Evolutionary conservation across 1,140 invertebrate genomes (phyloP).

Genomic region (Leptestheria dahalacensis): DNA sequence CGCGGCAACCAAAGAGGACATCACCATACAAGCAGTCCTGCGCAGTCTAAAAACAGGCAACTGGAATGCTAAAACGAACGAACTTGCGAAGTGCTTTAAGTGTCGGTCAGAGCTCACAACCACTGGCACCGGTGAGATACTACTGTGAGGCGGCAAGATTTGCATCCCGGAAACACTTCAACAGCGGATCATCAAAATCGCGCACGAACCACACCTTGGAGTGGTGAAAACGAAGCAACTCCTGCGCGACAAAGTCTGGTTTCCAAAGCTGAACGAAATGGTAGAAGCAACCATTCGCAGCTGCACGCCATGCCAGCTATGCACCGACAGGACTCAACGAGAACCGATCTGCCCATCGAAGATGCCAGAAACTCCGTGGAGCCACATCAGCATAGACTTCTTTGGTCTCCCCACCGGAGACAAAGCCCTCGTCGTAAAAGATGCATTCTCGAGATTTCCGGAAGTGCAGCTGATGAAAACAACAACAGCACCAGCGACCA

Average conservation of each 20-base stretch:
- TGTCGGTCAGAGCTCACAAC: not conserved
- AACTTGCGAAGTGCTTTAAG: not conserved
- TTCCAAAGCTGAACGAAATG: conserved; percentile 22
- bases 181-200: conserved; percentile 18
- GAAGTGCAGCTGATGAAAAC: conserved; percentile 2
- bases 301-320: conserved; percentile 21
- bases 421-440: conserved; percentile 9
- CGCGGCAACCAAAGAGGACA: not conserved
- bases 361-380: conserved; percentile 13
- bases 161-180: conserved; percentile 19
- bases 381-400: conserved; percentile 6
- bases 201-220: conserved; percentile 17
- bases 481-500: conserved; percentile 9
- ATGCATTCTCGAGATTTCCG: conserved; percentile 15
- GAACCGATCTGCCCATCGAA: conserved; percentile 5
- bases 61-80: not conserved
- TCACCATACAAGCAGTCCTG: not conserved
- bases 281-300: conserved; percentile 20
- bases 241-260: conserved; percentile 24
- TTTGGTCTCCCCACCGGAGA: conserved; percentile 2
- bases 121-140: not conserved
- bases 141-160: conserved; percentile 8
- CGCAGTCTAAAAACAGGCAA: not conserved
- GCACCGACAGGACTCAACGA: not conserved
- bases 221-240: conserved; percentile 23